phyloP scores from a whole-genome alignment of 2,113 vertebrate species.

The Neodontobutis hainanensis region DNA sequence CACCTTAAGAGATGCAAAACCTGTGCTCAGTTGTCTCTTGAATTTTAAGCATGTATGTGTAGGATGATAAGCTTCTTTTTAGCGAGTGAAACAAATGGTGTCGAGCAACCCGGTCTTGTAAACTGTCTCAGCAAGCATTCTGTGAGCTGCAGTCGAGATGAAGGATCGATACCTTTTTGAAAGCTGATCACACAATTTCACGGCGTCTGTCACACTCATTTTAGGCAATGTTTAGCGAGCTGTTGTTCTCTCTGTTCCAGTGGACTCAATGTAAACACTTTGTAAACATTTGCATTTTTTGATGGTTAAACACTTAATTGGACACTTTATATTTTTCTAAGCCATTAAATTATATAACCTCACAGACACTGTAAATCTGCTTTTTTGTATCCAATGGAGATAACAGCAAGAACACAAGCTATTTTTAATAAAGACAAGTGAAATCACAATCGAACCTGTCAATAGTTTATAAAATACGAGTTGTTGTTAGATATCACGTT shows the following conservation, averaged over 20 bases:
- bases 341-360: slow-evolving; percentile 8
- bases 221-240: slow-evolving; percentile 51
- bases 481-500: not conserved
- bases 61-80: slow-evolving; percentile 25
- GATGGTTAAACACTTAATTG: slow-evolving; percentile 29
- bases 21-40: slow-evolving; percentile 3
- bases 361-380: slow-evolving; percentile 18
- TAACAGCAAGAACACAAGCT: not conserved
- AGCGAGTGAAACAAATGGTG: not conserved
- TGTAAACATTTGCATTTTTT: not conserved
- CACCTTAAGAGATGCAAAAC: slow-evolving; percentile 44
- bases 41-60: slow-evolving; percentile 12
- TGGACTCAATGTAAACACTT: slow-evolving; percentile 55
- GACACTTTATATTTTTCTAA: slow-evolving; percentile 3
- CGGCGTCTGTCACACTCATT: slow-evolving; percentile 47
- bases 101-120: not conserved
- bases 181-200: slow-evolving; percentile 64
- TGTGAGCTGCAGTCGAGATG: slow-evolving; percentile 27
- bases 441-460: slow-evolving; percentile 4
- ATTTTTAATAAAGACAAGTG: slow-evolving; percentile 1
- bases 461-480: too few relatives aligned
- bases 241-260: slow-evolving; percentile 52
- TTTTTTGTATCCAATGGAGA: slow-evolving; percentile 10
- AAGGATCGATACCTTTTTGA: slow-evolving; percentile 66
- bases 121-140: slow-evolving; percentile 54